Evolutionary conservation across 1,140 invertebrate genomes (phyloP).

Genomic region (Diachasma alloeum): DNA sequence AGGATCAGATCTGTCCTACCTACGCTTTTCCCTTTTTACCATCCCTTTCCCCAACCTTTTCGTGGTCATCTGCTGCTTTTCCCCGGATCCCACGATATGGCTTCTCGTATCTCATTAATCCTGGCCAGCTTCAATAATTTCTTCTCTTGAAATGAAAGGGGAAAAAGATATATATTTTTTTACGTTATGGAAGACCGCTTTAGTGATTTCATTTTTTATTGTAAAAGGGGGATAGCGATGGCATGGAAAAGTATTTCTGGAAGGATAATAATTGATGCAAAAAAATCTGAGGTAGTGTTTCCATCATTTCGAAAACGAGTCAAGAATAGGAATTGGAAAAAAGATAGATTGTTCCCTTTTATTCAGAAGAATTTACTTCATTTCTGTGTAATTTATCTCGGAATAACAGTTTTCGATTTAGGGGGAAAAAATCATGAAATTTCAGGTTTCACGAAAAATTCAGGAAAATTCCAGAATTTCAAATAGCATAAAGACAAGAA

Average conservation of each 20-base stretch:
- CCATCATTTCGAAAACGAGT: no score
- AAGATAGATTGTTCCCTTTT: no score
- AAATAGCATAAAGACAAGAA: no score
- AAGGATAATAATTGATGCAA: neutral
- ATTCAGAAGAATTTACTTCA: no score
- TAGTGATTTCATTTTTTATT: neutral
- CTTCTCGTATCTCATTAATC: conserved; percentile 59
- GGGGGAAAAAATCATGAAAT: no score
- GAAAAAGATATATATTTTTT: neutral
- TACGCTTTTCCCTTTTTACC: conserved; percentile 14
- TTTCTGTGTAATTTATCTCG: no score
- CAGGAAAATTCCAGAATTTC: no score
- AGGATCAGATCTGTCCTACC: conserved; percentile 49
- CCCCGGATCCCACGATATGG: conserved; percentile 21
- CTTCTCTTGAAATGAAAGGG: conserved; percentile 18
- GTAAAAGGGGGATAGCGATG: neutral
- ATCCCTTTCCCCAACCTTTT: conserved; percentile 13
- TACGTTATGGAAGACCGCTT: neutral
- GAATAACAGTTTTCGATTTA: no score
- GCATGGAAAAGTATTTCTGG: neutral
- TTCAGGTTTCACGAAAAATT: no score
- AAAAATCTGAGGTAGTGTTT: no score
- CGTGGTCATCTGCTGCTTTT: conserved; percentile 9
- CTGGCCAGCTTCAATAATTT: conserved; percentile 33
- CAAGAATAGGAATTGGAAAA: no score